Evolutionary conservation across 2,797 vertebrate genomes (phyloP).

Genomic region (Denticeps clupeoides): DNA sequence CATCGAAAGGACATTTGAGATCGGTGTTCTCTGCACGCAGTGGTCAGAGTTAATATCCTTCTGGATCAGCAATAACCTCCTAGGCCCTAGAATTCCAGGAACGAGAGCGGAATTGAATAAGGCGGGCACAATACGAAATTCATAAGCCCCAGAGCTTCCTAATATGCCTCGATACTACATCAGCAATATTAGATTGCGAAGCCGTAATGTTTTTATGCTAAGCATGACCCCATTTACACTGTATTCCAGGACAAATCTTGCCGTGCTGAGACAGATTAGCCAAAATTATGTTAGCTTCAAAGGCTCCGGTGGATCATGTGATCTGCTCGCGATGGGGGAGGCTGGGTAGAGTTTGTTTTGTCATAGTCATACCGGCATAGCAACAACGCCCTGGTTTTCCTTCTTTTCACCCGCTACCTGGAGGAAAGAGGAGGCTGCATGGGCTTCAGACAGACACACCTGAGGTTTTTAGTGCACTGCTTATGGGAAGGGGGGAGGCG

Average conservation of each 20-base stretch:
- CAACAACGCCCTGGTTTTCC: conserved; percentile 17
- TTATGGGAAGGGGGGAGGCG: neutral
- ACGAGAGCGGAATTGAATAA: no score
- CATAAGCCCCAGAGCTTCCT: neutral
- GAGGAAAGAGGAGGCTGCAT: neutral
- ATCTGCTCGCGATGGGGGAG: neutral
- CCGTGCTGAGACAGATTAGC: conserved; percentile 12
- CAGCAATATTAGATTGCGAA: conserved; percentile 2
- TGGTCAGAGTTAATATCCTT: no score
- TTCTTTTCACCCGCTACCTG: neutral
- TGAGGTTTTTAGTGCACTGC: conserved; percentile 9
- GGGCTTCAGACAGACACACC: conserved; percentile 12
- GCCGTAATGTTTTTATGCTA: neutral
- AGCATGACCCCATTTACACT: conserved; percentile 5
- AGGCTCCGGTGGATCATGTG: neutral
- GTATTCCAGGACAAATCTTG: neutral
- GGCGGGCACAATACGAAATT: no score
- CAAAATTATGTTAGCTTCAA: conserved; percentile 11
- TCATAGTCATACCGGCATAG: conserved; percentile 23
- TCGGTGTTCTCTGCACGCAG: no score
- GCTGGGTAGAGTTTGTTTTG: conserved; percentile 22
- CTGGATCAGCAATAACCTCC: no score
- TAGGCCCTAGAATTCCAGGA: no score
- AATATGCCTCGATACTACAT: conserved; percentile 1
- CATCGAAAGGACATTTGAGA: no score